Conservation (phyloP, 1,140 invertebrate species). For the Maniola jurtina region DNA sequence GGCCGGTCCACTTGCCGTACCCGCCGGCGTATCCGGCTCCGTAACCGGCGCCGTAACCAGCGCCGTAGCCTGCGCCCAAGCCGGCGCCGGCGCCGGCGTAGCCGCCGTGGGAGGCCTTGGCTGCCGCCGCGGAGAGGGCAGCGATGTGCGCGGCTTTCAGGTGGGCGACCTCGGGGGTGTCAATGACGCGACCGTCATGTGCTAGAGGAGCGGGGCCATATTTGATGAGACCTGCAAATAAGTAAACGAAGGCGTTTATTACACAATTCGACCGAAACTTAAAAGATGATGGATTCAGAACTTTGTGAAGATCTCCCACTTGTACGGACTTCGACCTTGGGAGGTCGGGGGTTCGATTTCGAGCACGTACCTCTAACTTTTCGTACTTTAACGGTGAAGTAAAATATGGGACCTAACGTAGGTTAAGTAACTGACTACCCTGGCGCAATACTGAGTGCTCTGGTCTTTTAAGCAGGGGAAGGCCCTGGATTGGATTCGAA, state of each 20-base stretch:
- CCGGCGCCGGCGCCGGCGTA: conserved; percentile 49
- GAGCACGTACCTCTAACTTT: too few relatives aligned
- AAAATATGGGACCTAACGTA: too few relatives aligned
- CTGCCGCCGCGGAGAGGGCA: conserved; percentile 74
- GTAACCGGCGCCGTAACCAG: conserved; percentile 47
- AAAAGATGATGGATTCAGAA: too few relatives aligned
- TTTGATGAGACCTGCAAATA: conserved; percentile 59
- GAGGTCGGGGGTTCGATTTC: too few relatives aligned
- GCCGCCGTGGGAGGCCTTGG: conserved; percentile 74
- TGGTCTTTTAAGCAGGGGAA: too few relatives aligned
- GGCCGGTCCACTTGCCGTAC: conserved; percentile 69
- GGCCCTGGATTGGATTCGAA: too few relatives aligned
- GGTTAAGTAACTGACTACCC: too few relatives aligned
- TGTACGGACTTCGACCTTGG: too few relatives aligned
- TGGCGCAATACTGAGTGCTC: too few relatives aligned
- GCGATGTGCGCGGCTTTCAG: conserved; percentile 78
- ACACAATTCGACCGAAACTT: not conserved
- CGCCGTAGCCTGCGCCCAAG: conserved; percentile 45
- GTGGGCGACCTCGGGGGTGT: conserved; percentile 80
- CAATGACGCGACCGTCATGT: conserved; percentile 77
- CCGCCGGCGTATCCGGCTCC: conserved; percentile 58
- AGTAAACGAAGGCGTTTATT: not conserved
- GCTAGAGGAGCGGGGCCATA: conserved; percentile 80
- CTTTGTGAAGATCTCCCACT: too few relatives aligned
- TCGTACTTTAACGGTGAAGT: too few relatives aligned